Percentiles rank a stretch among this genome's conserved stretches.
These are phyloP conservation scores for Caenorhabditis tropicalis DNA, from an alignment of 1,140 invertebrate species.

Conservation along the genomic window DNA sequence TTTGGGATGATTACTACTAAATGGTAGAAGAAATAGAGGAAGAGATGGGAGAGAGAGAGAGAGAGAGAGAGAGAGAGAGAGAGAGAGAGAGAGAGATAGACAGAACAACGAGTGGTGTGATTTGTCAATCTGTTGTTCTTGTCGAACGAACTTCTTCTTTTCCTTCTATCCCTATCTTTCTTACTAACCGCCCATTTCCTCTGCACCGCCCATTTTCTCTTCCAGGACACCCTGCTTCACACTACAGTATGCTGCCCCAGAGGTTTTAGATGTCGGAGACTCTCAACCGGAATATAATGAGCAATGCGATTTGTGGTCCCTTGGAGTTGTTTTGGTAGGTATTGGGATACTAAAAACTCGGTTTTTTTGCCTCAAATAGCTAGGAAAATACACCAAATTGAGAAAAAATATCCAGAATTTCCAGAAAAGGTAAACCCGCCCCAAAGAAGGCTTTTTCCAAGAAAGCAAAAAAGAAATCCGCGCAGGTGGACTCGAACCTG, in stretches of 20 bases:
- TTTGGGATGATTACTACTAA: not conserved
- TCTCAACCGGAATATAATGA: slow-evolving; percentile 79
- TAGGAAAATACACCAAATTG: too few relatives aligned
- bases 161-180: not conserved
- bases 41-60: too few relatives aligned
- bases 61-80: too few relatives aligned
- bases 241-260: slow-evolving; percentile 87
- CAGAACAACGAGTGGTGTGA: not conserved
- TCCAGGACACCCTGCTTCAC: slow-evolving; percentile 86
- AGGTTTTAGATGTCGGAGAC: slow-evolving; percentile 78
- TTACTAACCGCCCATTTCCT: not conserved
- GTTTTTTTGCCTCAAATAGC: too few relatives aligned
- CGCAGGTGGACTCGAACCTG: too few relatives aligned
- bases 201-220: not conserved
- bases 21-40: too few relatives aligned
- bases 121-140: too few relatives aligned
- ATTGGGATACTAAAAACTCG: not conserved
- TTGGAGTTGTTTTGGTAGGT: slow-evolving; percentile 83
- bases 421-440: too few relatives aligned
- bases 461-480: too few relatives aligned
- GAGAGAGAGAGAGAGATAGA: too few relatives aligned
- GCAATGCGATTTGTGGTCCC: slow-evolving; percentile 89
- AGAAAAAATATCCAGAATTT: too few relatives aligned
- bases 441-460: too few relatives aligned
- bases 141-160: not conserved